phyloP scores from a whole-genome alignment of 2,888 invertebrate genomes.

The Tridacna gigas region DNA sequence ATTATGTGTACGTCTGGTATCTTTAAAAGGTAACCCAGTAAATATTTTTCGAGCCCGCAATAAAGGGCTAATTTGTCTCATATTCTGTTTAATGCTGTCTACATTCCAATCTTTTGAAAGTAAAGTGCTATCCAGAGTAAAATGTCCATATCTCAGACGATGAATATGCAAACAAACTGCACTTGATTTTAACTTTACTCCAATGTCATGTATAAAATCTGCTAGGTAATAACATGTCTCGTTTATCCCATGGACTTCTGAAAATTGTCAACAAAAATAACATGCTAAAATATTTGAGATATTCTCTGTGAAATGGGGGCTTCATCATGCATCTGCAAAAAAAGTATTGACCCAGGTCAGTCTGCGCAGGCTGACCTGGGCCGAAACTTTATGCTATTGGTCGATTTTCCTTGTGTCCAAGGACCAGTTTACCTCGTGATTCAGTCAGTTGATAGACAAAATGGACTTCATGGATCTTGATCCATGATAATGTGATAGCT shows the following conservation, averaged over 20 bases:
- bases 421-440: too few relatives aligned
- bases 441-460: too few relatives aligned
- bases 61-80: slow-evolving; percentile 67
- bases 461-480: too few relatives aligned
- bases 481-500: too few relatives aligned
- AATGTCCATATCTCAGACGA: slow-evolving; percentile 93
- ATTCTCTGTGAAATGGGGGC: neutral
- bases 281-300: neutral
- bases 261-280: slow-evolving; percentile 34
- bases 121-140: slow-evolving; percentile 91
- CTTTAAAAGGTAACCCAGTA: slow-evolving; percentile 21
- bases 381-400: too few relatives aligned
- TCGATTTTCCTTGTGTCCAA: too few relatives aligned
- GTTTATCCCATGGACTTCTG: slow-evolving; percentile 95
- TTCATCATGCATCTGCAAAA: neutral
- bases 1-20: neutral
- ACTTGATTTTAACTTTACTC: slow-evolving; percentile 90
- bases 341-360: too few relatives aligned
- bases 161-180: slow-evolving; percentile 93
- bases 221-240: slow-evolving; percentile 90
- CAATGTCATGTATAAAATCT: slow-evolving; percentile 93
- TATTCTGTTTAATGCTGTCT: slow-evolving; percentile 74
- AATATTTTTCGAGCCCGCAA: slow-evolving; percentile 63
- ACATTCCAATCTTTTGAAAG: slow-evolving; percentile 90
- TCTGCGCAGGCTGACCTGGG: too few relatives aligned